Evolutionary conservation across 2,113 vertebrate genomes (phyloP), one percentile per base, ranked within the genome.

Genomic region (Malurus elegans): DNA sequence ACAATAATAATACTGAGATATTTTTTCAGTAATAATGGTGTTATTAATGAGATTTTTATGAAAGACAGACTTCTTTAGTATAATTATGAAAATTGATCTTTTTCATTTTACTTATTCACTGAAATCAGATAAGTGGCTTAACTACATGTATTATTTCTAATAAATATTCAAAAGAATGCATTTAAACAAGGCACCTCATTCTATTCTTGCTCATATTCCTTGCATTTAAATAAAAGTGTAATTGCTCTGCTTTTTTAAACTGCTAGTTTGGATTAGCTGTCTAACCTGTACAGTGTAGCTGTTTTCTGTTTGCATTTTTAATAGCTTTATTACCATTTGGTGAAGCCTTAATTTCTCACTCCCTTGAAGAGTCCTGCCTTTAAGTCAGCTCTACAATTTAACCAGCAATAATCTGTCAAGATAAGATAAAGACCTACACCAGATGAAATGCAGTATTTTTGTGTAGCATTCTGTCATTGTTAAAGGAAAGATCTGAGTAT

Each of bases 131-230:
- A 98, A 98, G 98, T 98, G 97, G 97, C 98, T 98, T 98, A 98
- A 98, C 98, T 98, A 98, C 98, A 98, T 98, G 98, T 98, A 98
- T 98, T 98, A 98, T 98, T 98, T 98, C 98, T 98, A 98, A 98
- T 98, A 98, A 98, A 98, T 98, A 98, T 98, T 98, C 98, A 98
- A 98, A 98, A 98, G 98, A 98, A 98, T 98, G 98, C 98, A 98
- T 98, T 98, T 98, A 98, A 98, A 98, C 98, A 98, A 98, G 98
- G 97, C 97, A 98, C 96, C 97, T 98, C 98, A 97, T 98, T 98
- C 98, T 98, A 97, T 98, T 98, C 98, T 97, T 98, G 97, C 97
- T 98, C 98, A 97, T 98, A 98, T 98, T 98, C 97, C 98, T 98
- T 98, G 98, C 98, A 98, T 98, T 98, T 98, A 98, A 98, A 98